phyloP scores from a whole-genome alignment of 1,140 invertebrate genomes.

The Eulimnadia texana region DNA sequence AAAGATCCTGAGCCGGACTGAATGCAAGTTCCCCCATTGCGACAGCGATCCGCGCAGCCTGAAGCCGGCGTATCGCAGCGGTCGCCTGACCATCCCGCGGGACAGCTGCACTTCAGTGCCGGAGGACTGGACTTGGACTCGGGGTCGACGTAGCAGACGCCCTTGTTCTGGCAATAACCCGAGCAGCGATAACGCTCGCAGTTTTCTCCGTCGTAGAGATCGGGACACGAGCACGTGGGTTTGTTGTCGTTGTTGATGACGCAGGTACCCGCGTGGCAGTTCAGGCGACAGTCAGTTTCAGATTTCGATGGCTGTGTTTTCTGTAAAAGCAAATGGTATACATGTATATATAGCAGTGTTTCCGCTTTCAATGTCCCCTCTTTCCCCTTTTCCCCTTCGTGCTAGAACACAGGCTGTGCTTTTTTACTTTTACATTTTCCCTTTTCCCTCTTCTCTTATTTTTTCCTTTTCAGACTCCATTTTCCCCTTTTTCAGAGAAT shows the following conservation, averaged over 20 bases:
- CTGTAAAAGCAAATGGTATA: conserved; percentile 15
- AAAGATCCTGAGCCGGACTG: conserved; percentile 20
- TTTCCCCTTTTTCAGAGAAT: too few species aligned
- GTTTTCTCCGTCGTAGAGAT: conserved; percentile 39
- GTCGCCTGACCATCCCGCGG: conserved; percentile 44
- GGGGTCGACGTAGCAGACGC: conserved; percentile 34
- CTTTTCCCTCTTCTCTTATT: too few species aligned
- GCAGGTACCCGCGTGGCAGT: conserved; percentile 41
- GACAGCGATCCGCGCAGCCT: conserved; percentile 36
- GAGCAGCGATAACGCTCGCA: conserved; percentile 49
- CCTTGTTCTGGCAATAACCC: conserved; percentile 45
- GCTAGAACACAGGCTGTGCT: too few species aligned
- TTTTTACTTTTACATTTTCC: too few species aligned
- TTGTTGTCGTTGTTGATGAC: conserved; percentile 29
- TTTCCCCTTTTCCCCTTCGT: too few species aligned
- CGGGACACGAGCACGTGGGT: conserved; percentile 41
- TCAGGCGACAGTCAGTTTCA: conserved; percentile 26
- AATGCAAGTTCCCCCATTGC: conserved; percentile 43
- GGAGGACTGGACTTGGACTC: conserved; percentile 3
- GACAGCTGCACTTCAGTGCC: conserved; percentile 40
- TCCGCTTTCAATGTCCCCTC: too few species aligned
- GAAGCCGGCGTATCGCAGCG: conserved; percentile 43
- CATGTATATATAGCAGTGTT: too few species aligned
- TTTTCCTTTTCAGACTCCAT: too few species aligned
- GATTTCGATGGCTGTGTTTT: conserved; percentile 14